phyloP scores from a whole-genome alignment of 2,797 vertebrate species.

The Karalla daura region DNA sequence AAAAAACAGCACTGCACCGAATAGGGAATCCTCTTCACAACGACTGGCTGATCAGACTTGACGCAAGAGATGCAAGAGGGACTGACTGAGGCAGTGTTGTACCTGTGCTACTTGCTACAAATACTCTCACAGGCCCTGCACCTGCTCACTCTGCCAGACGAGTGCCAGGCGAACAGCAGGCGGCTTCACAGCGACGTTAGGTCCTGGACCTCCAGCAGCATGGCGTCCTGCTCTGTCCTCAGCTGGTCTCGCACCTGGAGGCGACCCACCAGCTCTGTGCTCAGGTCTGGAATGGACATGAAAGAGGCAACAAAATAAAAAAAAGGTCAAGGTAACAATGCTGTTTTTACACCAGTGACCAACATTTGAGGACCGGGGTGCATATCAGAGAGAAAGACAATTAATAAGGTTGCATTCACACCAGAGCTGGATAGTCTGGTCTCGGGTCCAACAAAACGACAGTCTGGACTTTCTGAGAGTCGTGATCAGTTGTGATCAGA shows the following conservation, averaged over 20 bases:
- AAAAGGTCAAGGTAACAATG: not conserved
- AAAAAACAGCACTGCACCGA: not conserved
- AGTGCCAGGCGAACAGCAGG: not conserved
- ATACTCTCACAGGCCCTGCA: not conserved
- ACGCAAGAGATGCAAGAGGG: not conserved
- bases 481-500: no score
- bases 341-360: not conserved
- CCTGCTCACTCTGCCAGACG: not conserved
- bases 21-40: constrained; percentile 16
- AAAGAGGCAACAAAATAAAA: not conserved
- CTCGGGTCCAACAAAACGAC: no score
- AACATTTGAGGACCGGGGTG: not conserved
- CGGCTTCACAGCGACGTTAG: constrained; percentile 75
- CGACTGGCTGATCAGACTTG: constrained; percentile 18
- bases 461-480: no score
- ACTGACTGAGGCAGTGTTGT: constrained; percentile 17
- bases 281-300: constrained; percentile 76
- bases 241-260: constrained; percentile 84
- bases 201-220: constrained; percentile 86
- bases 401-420: not conserved
- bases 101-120: not conserved
- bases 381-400: not conserved
- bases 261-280: constrained; percentile 83
- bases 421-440: no score
- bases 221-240: constrained; percentile 85